These are phyloP conservation scores for Oscarella lobularis DNA, from an alignment of 37 sponge, comb jelly and placozoan genomes.

Conservation along the genomic window DNA sequence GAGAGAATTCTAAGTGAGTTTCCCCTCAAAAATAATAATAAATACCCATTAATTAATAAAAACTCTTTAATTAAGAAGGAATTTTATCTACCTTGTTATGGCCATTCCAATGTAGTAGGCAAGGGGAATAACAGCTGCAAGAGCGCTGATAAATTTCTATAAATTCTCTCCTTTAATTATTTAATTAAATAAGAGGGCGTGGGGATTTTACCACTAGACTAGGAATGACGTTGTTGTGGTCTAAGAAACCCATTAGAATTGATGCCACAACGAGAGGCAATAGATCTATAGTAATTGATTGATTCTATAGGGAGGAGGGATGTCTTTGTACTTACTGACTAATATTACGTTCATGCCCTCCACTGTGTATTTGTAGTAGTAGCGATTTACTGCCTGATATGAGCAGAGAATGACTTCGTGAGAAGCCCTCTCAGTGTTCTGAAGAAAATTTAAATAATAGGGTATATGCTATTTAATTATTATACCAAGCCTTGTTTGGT, in stretches of 20 bases:
- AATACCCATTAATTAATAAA: background rate
- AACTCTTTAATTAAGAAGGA: background rate
- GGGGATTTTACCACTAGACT: too few relatives aligned
- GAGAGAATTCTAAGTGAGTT: too few relatives aligned
- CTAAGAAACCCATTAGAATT: slow-evolving; percentile 5
- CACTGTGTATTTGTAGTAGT: slow-evolving; percentile 24
- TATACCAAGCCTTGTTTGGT: background rate
- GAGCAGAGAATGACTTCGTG: background rate
- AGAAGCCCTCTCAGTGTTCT: background rate
- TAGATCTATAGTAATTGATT: too few relatives aligned
- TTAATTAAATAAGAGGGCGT: too few relatives aligned
- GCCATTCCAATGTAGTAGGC: slow-evolving; percentile 28
- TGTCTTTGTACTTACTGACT: too few relatives aligned
- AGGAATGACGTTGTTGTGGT: too few relatives aligned
- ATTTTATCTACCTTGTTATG: slow-evolving; percentile 3
- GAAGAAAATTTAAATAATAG: background rate
- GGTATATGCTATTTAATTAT: background rate
- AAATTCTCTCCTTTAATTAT: too few relatives aligned
- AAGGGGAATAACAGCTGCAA: slow-evolving; percentile 13
- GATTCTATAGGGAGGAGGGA: too few relatives aligned
- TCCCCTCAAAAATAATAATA: too few relatives aligned
- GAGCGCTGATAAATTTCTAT: slow-evolving; percentile 13
- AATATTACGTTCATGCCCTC: slow-evolving; percentile 23
- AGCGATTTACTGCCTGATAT: slow-evolving; percentile 19
- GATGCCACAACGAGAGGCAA: slow-evolving; percentile 8